Conservation (phyloP, 1,140 invertebrate species). For the Rhizoglyphus robini region DNA sequence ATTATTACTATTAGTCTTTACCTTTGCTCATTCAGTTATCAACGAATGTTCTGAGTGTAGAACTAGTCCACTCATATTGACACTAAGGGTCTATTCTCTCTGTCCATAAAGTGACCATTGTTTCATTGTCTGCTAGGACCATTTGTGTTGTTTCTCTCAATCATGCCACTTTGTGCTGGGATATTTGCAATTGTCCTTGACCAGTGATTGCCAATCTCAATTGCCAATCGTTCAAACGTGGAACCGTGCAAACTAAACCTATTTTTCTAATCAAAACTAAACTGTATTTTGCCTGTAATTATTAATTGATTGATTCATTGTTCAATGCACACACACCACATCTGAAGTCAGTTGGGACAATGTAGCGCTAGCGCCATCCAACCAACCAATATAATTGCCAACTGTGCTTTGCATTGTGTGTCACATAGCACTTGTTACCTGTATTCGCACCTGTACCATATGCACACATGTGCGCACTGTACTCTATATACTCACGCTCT, state of each 20-base stretch:
- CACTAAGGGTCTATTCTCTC: not conserved
- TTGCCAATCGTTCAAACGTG: not conserved
- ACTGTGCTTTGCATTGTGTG: too few relatives aligned
- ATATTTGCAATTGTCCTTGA: slow-evolving; percentile 7
- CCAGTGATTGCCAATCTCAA: not conserved
- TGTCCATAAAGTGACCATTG: not conserved
- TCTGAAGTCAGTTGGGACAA: not conserved
- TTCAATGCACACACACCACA: not conserved
- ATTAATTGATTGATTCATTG: too few relatives aligned
- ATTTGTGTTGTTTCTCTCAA: too few relatives aligned
- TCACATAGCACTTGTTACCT: too few relatives aligned
- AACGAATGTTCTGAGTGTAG: slow-evolving; percentile 1
- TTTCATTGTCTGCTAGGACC: too few relatives aligned
- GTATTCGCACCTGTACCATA: not conserved
- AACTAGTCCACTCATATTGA: slow-evolving; percentile 3
- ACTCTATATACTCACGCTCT: not conserved
- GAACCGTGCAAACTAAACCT: not conserved
- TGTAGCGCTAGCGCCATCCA: not conserved
- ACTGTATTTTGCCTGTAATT: too few relatives aligned
- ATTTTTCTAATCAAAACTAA: slow-evolving; percentile 2
- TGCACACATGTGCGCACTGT: not conserved
- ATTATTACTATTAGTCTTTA: not conserved
- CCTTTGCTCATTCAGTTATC: not conserved
- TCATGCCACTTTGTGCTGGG: not conserved
- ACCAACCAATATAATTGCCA: too few relatives aligned